These are phyloP conservation scores for Luperina nickerlii DNA, from an alignment of 2,888 invertebrate genomes.

Conservation along the genomic window DNA sequence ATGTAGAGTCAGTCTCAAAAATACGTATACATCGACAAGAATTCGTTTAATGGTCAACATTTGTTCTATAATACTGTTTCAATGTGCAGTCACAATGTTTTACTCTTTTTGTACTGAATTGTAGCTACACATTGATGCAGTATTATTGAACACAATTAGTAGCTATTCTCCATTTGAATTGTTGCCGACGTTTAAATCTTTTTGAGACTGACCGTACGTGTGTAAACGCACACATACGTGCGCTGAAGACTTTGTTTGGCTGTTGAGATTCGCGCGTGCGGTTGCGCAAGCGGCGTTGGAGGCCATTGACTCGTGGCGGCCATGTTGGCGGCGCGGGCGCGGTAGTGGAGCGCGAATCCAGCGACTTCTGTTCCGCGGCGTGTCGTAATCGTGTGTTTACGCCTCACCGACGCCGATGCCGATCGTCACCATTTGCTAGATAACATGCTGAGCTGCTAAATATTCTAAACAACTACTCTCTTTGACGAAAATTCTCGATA, in stretches of 20 bases:
- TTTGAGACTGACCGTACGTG: conserved; percentile 62
- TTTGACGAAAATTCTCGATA: background rate
- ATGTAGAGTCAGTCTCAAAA: conserved; percentile 2
- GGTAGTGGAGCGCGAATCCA: conserved; percentile 87
- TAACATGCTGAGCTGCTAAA: conserved; percentile 45
- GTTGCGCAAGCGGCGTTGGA: conserved; percentile 89
- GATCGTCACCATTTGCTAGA: conserved; percentile 63
- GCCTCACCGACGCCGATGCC: conserved; percentile 65
- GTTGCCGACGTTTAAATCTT: background rate
- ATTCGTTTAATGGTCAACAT: background rate
- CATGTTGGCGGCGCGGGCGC: conserved; percentile 79
- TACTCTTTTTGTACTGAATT: background rate
- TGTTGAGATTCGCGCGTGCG: conserved; percentile 89
- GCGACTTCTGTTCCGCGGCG: conserved; percentile 82
- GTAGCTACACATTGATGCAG: background rate
- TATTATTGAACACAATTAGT: background rate
- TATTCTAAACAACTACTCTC: conserved; percentile 25
- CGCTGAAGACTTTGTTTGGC: conserved; percentile 86
- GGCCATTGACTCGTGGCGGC: conserved; percentile 89
- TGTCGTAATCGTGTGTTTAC: conserved; percentile 81
- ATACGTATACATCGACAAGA: background rate
- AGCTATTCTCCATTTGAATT: background rate
- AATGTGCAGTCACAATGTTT: background rate
- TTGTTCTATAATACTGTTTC: background rate
- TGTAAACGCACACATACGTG: conserved; percentile 74